Conservation (phyloP, 2,113 vertebrate species). For the Nematolebias whitei region DNA sequence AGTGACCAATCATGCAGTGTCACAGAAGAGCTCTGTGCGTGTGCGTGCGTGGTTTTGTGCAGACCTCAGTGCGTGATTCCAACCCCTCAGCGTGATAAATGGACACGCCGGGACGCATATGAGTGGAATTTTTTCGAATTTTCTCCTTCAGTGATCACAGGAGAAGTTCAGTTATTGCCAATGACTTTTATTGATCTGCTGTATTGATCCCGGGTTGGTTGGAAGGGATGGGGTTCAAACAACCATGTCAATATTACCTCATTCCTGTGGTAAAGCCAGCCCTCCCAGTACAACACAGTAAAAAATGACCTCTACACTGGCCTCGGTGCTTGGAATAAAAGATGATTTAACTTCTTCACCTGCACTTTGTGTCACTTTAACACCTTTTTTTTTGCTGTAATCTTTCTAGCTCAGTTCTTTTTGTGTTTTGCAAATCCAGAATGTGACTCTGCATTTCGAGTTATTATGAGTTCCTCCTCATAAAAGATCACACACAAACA, state of each 20-base stretch:
- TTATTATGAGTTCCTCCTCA: conserved; percentile 58
- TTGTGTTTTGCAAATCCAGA: too few species aligned
- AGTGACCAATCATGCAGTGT: conserved; percentile 76
- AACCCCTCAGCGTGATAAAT: conserved; percentile 24
- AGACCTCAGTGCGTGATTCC: conserved; percentile 3
- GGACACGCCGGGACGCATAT: conserved; percentile 10
- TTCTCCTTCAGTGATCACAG: conserved; percentile 68
- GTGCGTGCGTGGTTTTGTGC: conserved; percentile 9
- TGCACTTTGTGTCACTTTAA: conserved; percentile 15
- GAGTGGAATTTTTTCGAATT: conserved; percentile 45
- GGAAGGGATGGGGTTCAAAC: conserved; percentile 59
- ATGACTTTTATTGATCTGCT: conserved; percentile 73
- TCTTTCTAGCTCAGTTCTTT: neutral
- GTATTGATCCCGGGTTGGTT: conserved; percentile 69
- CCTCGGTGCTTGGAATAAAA: conserved; percentile 44
- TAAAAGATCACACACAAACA: too few species aligned
- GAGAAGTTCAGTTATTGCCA: conserved; percentile 75
- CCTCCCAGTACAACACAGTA: conserved; percentile 20
- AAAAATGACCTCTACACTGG: conserved; percentile 64
- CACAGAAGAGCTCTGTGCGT: conserved; percentile 49
- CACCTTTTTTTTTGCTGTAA: neutral
- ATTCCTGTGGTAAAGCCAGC: conserved; percentile 55
- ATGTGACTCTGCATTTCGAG: conserved; percentile 71
- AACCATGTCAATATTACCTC: conserved; percentile 73
- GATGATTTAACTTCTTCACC: conserved; percentile 29